A percentile compares a stretch with the other conserved stretches of the same genome.
Evolutionary conservation across 2,888 invertebrate genomes (phyloP).

Genomic region (Chloroclystis v-ata): DNA sequence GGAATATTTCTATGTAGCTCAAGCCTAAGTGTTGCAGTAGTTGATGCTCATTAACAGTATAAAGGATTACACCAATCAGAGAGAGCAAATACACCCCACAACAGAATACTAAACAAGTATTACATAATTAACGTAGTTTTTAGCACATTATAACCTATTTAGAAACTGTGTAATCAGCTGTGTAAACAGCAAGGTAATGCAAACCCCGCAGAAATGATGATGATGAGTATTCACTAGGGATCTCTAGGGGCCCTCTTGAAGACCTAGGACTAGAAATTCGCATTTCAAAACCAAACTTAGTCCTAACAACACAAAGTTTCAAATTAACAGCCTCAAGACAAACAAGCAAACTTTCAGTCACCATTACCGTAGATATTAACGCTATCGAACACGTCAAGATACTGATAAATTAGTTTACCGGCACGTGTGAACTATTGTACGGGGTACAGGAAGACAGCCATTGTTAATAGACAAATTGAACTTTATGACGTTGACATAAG

Average conservation of each 20-base stretch:
- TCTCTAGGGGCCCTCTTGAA: no score
- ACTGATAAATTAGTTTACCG: constrained; percentile 32
- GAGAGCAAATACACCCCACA: background rate
- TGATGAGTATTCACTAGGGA: no score
- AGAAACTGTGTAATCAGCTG: no score
- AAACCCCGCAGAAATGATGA: no score
- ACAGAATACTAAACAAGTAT: no score
- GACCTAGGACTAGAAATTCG: no score
- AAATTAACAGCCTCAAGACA: constrained; percentile 10
- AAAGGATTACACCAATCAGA: background rate
- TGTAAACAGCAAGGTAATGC: no score
- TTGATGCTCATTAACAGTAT: constrained; percentile 1
- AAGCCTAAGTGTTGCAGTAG: background rate
- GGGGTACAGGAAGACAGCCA: constrained; percentile 26
- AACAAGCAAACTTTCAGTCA: constrained; percentile 12
- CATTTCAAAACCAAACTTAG: no score
- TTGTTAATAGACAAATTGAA: constrained; percentile 18
- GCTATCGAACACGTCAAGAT: constrained; percentile 28
- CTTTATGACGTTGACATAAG: constrained; percentile 17
- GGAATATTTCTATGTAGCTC: no score
- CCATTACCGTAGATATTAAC: constrained; percentile 28
- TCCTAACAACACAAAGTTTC: constrained; percentile 1
- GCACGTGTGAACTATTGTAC: constrained; percentile 30
- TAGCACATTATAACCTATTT: no score
- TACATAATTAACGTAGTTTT: no score